Evolutionary conservation across 2,113 vertebrate species (phyloP).

Genomic region (Rhizomys pruinosus): DNA sequence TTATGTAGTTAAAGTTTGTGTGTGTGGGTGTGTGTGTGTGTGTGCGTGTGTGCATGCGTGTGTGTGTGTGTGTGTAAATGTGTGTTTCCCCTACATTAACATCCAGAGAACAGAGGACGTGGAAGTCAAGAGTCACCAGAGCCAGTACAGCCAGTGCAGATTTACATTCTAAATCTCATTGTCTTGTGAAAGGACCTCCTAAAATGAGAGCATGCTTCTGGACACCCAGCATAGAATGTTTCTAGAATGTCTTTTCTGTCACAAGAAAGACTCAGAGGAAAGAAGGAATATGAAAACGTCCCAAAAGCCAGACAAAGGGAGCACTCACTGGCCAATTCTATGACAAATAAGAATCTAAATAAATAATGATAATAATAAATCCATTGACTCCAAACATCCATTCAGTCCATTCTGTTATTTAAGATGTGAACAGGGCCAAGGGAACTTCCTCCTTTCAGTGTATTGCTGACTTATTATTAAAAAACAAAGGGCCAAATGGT

Average conservation of each 20-base stretch:
- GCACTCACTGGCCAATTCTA: not conserved
- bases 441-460: not conserved
- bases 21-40: not conserved
- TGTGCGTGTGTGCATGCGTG: too few species aligned
- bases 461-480: not conserved
- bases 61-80: not conserved
- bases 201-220: not conserved
- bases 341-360: not conserved
- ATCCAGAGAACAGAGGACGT: not conserved
- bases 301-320: not conserved
- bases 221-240: not conserved
- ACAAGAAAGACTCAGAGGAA: not conserved
- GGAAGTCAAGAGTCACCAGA: not conserved
- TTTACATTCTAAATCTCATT: not conserved
- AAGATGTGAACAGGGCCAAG: not conserved
- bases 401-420: not conserved
- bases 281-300: not conserved
- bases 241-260: not conserved
- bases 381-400: not conserved
- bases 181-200: not conserved
- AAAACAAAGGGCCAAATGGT: not conserved
- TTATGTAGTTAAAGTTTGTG: too few species aligned
- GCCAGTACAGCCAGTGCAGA: not conserved
- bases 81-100: constrained; percentile 5
- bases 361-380: not conserved